Base-by-base conservation (phyloP, 2,888 invertebrate genomes). In the Lasioglossum marginatum region DNA sequence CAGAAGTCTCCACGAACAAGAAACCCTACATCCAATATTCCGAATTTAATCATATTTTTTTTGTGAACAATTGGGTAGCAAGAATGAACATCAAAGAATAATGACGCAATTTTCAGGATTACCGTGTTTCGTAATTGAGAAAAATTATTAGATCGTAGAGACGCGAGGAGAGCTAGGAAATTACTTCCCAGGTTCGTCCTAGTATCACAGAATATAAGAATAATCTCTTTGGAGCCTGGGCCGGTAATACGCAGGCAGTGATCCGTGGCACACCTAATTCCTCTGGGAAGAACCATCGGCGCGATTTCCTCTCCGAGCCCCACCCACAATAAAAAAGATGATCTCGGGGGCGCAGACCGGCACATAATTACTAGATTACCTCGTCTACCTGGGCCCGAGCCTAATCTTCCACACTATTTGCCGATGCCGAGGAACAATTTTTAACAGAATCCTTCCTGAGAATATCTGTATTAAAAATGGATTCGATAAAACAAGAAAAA, bases 331-430 rank as follows among this genome's bases (percentile, higher is more conserved):
- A 63, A 63, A 73, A 83, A 83, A 76, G 76, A 23, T 66, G 71
- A 79, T 76, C 76, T 57, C 60, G 68, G 57, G 75, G 77, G 37
- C 37, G 52, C 40, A 14, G 82, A 37, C 34, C 72, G 45, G 23
- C 57, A 1, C 83, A 37, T 80, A 83, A 83, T 83, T 80, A 72
- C 48, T 63, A 76, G 83, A 83, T 83, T 83, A 83, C 71, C 75
- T 75, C 82, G 82, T 79, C 75, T 19, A 75, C 57, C 76, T 74
- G 68, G 66, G 31, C 68, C 52, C 23, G 10, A 52, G 52, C 23
- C 52, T 52, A 52, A 52, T 52, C 52, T 52, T 23, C 52, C 52
- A n/a, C 8, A 48, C 23, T 48, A 48, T 52, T 52, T 52, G 52
- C 52, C 48, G 48, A 48, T 48, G 48, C 48, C 52, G 52, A n/a